Conservation (phyloP, 2,113 vertebrate species). For the Cariama cristata region DNA sequence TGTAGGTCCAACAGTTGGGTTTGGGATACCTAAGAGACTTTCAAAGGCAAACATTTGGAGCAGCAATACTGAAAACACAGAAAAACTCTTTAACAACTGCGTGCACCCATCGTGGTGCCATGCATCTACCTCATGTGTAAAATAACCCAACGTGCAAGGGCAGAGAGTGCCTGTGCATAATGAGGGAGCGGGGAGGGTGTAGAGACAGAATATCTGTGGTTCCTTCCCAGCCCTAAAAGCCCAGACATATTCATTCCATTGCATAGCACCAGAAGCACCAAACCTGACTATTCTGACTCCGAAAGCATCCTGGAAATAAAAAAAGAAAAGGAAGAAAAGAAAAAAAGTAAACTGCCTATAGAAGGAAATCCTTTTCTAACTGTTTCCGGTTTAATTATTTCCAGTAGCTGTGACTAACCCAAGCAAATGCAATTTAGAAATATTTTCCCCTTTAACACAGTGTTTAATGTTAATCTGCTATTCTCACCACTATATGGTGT, state of each 20-base stretch:
- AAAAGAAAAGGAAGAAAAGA: not conserved
- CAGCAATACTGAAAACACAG: not conserved
- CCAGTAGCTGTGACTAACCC: not conserved
- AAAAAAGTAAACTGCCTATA: rapidly evolving
- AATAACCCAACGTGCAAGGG: not conserved
- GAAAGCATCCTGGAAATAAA: not conserved
- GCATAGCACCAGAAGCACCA: not conserved
- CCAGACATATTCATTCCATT: not conserved
- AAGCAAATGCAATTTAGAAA: not conserved
- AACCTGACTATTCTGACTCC: not conserved
- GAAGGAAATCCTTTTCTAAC: not conserved
- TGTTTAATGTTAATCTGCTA: constrained; percentile 10
- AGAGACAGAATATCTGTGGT: not conserved
- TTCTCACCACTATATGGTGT: not conserved
- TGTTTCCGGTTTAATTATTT: not conserved
- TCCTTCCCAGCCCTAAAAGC: not conserved
- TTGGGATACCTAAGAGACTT: not conserved
- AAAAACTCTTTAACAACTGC: not conserved
- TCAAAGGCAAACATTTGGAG: not conserved
- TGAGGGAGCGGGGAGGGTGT: not conserved
- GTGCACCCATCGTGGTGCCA: not conserved
- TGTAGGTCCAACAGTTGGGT: not conserved
- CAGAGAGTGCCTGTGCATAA: not conserved
- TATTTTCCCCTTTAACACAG: not conserved
- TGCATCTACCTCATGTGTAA: not conserved